phyloP scores from a whole-genome alignment of 2,888 invertebrate genomes.

The Drosophila vallismaia region DNA sequence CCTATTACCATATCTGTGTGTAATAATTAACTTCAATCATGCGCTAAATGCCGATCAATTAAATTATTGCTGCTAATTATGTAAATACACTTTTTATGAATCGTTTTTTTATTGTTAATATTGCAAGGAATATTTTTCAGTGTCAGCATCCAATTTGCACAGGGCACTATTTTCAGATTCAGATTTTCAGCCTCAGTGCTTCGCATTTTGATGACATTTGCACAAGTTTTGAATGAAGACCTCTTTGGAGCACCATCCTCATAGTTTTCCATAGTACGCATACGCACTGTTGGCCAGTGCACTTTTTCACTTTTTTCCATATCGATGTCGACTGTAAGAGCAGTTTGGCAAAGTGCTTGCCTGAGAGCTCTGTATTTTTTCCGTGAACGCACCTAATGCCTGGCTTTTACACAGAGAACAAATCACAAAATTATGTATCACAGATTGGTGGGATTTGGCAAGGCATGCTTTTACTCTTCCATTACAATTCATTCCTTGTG shows the following conservation, averaged over 20 bases:
- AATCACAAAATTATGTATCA: background rate
- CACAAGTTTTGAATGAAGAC: slow-evolving; percentile 26
- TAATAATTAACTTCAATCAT: slow-evolving; percentile 34
- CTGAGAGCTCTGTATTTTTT: slow-evolving; percentile 36
- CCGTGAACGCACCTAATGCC: slow-evolving; percentile 35
- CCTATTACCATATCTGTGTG: background rate
- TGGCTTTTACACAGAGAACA: slow-evolving; percentile 31
- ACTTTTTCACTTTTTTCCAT: slow-evolving; percentile 23
- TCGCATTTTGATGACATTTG: slow-evolving; percentile 38
- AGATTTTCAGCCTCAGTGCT: slow-evolving; percentile 27
- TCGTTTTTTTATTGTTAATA: background rate
- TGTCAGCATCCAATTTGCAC: slow-evolving; percentile 30
- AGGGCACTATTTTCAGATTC: slow-evolving; percentile 9
- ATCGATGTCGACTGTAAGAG: slow-evolving; percentile 28
- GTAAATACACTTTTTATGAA: slow-evolving; percentile 11
- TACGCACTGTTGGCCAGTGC: slow-evolving; percentile 51
- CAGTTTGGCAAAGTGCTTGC: slow-evolving; percentile 39
- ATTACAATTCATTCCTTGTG: background rate
- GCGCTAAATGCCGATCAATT: slow-evolving; percentile 44
- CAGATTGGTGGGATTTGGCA: background rate
- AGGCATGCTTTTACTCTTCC: background rate
- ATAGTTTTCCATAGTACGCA: slow-evolving; percentile 29
- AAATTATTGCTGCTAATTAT: slow-evolving; percentile 34
- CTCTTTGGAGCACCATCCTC: slow-evolving; percentile 24
- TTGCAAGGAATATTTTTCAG: background rate